phyloP scores from a whole-genome alignment of 2,797 vertebrate species.

The Danio kyathit region DNA sequence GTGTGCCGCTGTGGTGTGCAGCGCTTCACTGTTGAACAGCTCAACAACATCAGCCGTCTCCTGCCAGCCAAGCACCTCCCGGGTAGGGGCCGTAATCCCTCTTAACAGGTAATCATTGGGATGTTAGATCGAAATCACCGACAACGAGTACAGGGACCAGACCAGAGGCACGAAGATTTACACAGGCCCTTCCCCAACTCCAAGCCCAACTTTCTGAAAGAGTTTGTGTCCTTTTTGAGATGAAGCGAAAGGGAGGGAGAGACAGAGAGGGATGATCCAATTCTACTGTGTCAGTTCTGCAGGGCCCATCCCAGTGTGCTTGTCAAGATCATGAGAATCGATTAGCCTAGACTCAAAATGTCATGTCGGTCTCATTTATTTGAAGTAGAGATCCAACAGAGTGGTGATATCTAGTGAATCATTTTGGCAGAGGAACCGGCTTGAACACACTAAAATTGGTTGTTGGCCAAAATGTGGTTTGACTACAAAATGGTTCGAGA shows the following conservation, averaged over 20 bases:
- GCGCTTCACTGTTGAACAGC: slow-evolving; percentile 41
- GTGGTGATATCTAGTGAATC: slow-evolving; percentile 40
- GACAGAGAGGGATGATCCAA: slow-evolving; percentile 54
- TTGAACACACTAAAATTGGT: slow-evolving; percentile 37
- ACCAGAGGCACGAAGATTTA: slow-evolving; percentile 18
- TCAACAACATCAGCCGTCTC: slow-evolving; percentile 49
- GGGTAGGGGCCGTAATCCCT: slow-evolving; percentile 53
- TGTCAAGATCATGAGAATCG: slow-evolving; percentile 59
- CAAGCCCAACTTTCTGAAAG: slow-evolving; percentile 35
- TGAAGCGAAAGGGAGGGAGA: slow-evolving; percentile 19
- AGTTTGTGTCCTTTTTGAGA: slow-evolving; percentile 28
- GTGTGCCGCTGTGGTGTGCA: slow-evolving; percentile 37
- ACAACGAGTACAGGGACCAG: neutral
- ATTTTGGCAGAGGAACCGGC: slow-evolving; percentile 35
- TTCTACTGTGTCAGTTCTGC: slow-evolving; percentile 36
- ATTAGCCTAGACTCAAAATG: slow-evolving; percentile 59
- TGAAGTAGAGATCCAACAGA: slow-evolving; percentile 45
- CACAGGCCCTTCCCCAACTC: slow-evolving; percentile 23
- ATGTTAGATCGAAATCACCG: slow-evolving; percentile 59
- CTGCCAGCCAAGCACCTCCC: slow-evolving; percentile 40
- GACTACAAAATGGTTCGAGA: slow-evolving; percentile 45
- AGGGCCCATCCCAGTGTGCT: slow-evolving; percentile 43
- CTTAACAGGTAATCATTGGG: slow-evolving; percentile 62
- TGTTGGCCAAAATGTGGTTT: slow-evolving; percentile 38
- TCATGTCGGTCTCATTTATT: slow-evolving; percentile 53